Base-by-base conservation (phyloP, 2,888 invertebrate species). In the Eilema sororculum region DNA sequence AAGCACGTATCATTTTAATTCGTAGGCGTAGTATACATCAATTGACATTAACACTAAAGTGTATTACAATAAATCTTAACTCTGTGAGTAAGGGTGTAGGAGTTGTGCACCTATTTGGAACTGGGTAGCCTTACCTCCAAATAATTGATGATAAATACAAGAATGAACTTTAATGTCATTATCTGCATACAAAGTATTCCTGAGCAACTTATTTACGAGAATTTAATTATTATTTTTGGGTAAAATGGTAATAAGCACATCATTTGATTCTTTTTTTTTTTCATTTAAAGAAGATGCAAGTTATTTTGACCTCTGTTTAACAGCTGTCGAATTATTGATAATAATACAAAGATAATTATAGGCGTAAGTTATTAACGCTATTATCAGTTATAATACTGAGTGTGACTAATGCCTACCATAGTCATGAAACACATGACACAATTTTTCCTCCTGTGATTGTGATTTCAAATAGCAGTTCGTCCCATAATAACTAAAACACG, bases 71-170 rank as follows among this genome's bases (percentile, higher is more conserved):
- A 69, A 62, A 62, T 62, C 62, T 58, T 58, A 63, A 57, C 56
- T 66, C 66, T 57, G 28, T 70, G 30, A 46, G 28, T 8, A 33
- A 59, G 25, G 20, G 73, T 67, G 81, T 81, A 72, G 81, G 81
- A 12, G 68, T 25, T 22, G 68, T 30, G 28, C 12, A 71, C 77
- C 56, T 20, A 81, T 80, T 76, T 78, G 80, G 81, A 71, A 80
- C 77, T 71, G 59, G 81, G 71, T 81, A 77, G 77, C 81, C 79
- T 82, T 78, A 75, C 71, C 71, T 72, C 72, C 57, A 71, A 62
- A 71, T 71, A 65, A 73, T 65, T 69, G 59, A 68, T 64, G 61
- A 57, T 63, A 64, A 60, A 41, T 37, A 37, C 64, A 12, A 24
- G 24, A 37, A 66, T 57, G 24, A 25, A 59, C 22, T 24, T 25